These are phyloP conservation scores for Notothenia rossii DNA, from an alignment of 2,113 vertebrate genomes.

Conservation along the genomic window DNA sequence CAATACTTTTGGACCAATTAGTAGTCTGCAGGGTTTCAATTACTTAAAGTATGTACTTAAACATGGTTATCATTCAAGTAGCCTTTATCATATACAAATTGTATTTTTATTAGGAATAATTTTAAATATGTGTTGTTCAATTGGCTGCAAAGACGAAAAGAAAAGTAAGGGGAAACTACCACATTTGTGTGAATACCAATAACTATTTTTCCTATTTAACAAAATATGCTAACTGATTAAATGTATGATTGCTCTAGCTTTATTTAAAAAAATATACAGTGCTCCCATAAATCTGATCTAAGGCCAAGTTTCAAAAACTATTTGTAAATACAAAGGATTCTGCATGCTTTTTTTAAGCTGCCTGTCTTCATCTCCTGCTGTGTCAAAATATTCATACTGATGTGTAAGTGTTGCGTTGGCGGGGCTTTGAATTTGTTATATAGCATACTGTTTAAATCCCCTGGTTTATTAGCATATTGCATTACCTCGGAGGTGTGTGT, in stretches of 20 bases:
- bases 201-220: background rate
- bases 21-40: no score
- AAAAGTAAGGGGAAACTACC: background rate
- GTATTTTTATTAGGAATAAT: background rate
- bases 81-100: background rate
- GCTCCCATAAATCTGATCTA: no score
- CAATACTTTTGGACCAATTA: no score
- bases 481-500: background rate
- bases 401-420: conserved; percentile 9
- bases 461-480: conserved; percentile 3
- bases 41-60: background rate
- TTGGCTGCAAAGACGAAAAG: background rate
- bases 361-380: background rate
- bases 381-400: conserved; percentile 40
- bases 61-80: background rate
- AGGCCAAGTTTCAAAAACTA: no score
- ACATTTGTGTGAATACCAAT: background rate
- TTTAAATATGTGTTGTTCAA: background rate
- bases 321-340: background rate
- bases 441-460: conserved; percentile 29
- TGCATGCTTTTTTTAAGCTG: background rate
- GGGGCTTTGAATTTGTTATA: background rate
- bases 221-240: background rate
- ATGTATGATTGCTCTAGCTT: background rate
- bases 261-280: no score